phyloP scores from a whole-genome alignment of 1,140 invertebrate genomes.

The Platorchestia sp. region DNA sequence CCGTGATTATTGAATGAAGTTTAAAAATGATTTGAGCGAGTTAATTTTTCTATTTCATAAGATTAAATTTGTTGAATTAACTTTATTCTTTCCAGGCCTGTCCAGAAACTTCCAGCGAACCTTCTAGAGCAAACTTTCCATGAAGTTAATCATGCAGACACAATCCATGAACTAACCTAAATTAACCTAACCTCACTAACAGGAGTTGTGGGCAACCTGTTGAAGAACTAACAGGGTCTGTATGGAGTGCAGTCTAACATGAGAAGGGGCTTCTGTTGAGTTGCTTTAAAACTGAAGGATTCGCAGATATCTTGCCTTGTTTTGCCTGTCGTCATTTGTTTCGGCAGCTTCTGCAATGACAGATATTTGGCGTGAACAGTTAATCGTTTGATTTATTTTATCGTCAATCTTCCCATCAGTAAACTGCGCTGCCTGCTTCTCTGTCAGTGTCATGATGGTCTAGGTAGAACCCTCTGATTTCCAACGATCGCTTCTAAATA shows the following conservation, averaged over 20 bases:
- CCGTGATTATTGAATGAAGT: not conserved
- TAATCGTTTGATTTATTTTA: not conserved
- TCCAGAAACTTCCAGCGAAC: slow-evolving; percentile 44
- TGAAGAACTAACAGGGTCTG: slow-evolving; percentile 1
- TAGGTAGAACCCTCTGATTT: not conserved
- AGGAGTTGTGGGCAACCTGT: not conserved
- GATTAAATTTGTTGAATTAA: not conserved
- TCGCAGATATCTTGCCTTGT: not conserved
- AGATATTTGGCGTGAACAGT: not conserved
- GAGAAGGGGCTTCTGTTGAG: not conserved
- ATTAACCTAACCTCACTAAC: slow-evolving; percentile 5
- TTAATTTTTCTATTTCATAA: not conserved
- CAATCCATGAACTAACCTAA: slow-evolving; percentile 22
- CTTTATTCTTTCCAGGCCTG: slow-evolving; percentile 41
- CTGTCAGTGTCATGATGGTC: not conserved
- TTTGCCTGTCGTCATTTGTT: not conserved
- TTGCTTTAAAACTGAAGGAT: not conserved
- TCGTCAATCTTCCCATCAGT: not conserved
- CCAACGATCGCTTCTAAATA: too few relatives aligned
- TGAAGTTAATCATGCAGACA: slow-evolving; percentile 11
- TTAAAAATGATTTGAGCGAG: not conserved
- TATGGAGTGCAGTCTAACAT: not conserved
- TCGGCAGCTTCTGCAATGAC: not conserved
- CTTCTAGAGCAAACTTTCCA: slow-evolving; percentile 41
- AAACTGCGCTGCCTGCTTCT: not conserved